Evolutionary conservation across 1,140 invertebrate species (phyloP).

Genomic region (Zaprionus ornatus): DNA sequence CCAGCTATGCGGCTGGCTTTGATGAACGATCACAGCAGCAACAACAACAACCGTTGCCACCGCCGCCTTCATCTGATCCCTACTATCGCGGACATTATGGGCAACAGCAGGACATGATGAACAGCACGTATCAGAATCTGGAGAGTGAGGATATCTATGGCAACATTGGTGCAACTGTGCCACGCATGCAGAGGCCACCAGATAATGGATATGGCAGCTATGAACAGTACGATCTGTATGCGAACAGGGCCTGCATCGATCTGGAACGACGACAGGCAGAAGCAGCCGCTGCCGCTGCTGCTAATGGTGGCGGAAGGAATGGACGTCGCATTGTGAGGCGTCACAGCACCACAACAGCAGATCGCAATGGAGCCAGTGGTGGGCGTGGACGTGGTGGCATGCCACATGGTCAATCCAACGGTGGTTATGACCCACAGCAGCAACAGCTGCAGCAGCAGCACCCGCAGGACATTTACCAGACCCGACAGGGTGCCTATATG

Average conservation of each 20-base stretch:
- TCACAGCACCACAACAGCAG: constrained; percentile 82
- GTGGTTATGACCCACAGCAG: constrained; percentile 36
- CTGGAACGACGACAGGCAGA: constrained; percentile 77
- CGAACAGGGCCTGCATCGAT: constrained; percentile 82
- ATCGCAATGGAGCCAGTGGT: constrained; percentile 44
- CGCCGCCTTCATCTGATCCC: constrained; percentile 42
- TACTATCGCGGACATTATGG: constrained; percentile 64
- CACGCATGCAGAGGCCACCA: constrained; percentile 44
- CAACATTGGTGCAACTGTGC: constrained; percentile 65
- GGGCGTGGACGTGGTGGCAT: constrained; percentile 34
- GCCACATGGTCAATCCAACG: constrained; percentile 16
- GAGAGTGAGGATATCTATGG: constrained; percentile 81
- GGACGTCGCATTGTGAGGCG: constrained; percentile 72
- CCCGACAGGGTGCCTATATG: constrained; percentile 77
- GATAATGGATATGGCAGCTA: constrained; percentile 61
- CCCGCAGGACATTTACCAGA: constrained; percentile 76
- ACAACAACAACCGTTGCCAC: constrained; percentile 28
- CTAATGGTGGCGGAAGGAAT: constrained; percentile 9
- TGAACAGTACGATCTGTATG: constrained; percentile 81
- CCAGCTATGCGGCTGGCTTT: constrained; percentile 72
- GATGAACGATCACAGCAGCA: constrained; percentile 54
- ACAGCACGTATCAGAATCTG: constrained; percentile 82
- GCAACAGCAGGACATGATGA: constrained; percentile 68
- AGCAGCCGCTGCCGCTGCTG: constrained; percentile 44
- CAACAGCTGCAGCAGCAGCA: constrained; percentile 22